Evolutionary conservation across 2,888 invertebrate species (phyloP).

Genomic region (Andrena marginata): DNA sequence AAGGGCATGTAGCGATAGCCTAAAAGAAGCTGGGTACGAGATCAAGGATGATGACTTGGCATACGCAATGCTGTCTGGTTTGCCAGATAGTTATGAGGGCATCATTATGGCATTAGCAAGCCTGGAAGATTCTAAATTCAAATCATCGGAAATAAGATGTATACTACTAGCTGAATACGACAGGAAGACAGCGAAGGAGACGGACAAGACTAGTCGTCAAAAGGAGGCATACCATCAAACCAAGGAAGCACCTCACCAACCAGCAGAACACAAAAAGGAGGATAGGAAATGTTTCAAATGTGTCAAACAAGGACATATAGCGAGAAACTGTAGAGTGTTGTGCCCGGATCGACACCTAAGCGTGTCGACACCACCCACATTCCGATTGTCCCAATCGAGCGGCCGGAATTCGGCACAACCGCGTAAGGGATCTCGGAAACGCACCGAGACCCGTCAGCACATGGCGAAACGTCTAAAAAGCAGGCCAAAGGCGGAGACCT

Average conservation of each 20-base stretch:
- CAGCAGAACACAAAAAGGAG: not conserved
- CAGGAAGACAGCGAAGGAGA: too few species aligned
- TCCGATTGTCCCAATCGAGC: too few species aligned
- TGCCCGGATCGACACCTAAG: too few species aligned
- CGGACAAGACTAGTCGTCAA: not conserved
- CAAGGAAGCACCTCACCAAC: not conserved
- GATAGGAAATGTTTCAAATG: constrained; percentile 35
- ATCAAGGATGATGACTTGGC: constrained; percentile 35
- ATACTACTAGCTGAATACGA: too few species aligned
- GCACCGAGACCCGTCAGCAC: too few species aligned
- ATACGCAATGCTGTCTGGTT: constrained; percentile 37
- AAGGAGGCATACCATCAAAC: not conserved
- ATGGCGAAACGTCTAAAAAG: too few species aligned
- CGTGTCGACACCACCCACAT: too few species aligned
- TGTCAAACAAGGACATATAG: constrained; percentile 10
- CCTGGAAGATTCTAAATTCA: too few species aligned
- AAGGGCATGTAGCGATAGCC: constrained; percentile 37
- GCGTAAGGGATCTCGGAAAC: too few species aligned
- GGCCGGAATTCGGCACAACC: too few species aligned
- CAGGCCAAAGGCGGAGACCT: too few species aligned
- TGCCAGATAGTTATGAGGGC: constrained; percentile 33
- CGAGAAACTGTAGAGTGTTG: not conserved
- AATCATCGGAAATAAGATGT: too few species aligned
- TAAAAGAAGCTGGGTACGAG: constrained; percentile 39
- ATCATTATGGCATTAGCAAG: constrained; percentile 27